Conservation (phyloP, 2,888 invertebrate genomes). For the Masnerella sp. region DNA sequence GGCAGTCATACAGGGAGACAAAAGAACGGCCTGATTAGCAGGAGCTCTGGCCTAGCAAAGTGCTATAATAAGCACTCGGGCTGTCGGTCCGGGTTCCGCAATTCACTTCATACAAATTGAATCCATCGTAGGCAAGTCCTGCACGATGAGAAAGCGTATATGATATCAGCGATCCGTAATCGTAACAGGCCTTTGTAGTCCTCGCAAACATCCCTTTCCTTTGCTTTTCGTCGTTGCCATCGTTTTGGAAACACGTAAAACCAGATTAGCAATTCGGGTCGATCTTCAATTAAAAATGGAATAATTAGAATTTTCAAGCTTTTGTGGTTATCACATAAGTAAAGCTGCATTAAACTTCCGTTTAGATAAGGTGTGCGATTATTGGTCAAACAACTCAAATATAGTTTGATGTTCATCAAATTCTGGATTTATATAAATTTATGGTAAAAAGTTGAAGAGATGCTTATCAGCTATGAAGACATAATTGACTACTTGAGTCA, state of each 20-base stretch:
- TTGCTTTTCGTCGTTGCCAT: constrained; percentile 57
- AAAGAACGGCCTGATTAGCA: constrained; percentile 64
- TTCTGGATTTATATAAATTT: too few relatives aligned
- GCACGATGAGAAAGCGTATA: constrained; percentile 69
- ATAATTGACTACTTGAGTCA: too few relatives aligned
- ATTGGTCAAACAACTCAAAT: too few relatives aligned
- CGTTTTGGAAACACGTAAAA: constrained; percentile 58
- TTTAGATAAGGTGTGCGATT: too few relatives aligned
- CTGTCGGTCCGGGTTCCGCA: constrained; percentile 73
- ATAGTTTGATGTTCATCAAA: too few relatives aligned
- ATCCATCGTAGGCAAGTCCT: constrained; percentile 72
- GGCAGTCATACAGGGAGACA: constrained; percentile 56
- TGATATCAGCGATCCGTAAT: constrained; percentile 74
- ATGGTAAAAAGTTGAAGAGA: too few relatives aligned
- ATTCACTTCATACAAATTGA: constrained; percentile 74
- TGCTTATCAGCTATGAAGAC: too few relatives aligned
- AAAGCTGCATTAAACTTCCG: too few relatives aligned
- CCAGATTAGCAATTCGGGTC: constrained; percentile 58
- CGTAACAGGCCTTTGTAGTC: constrained; percentile 69
- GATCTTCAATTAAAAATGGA: constrained; percentile 53
- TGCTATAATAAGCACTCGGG: constrained; percentile 76
- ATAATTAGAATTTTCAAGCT: constrained; percentile 44
- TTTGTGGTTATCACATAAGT: too few relatives aligned
- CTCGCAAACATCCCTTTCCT: constrained; percentile 60
- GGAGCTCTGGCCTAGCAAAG: constrained; percentile 71